phyloP scores from a whole-genome alignment of 2,797 vertebrate species.

The Acanthurus leucopareius region DNA sequence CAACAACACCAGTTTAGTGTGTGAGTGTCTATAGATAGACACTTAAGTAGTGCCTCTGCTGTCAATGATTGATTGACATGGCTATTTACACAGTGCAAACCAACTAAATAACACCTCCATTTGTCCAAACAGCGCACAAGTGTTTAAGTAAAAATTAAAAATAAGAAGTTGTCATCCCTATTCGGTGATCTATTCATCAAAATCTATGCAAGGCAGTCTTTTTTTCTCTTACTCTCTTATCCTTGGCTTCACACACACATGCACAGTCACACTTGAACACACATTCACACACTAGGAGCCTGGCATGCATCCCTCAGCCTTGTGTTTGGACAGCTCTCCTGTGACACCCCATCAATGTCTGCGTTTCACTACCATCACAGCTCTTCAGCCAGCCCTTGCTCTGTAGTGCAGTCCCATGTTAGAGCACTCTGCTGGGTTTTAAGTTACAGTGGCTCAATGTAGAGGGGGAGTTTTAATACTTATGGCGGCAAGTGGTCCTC shows the following conservation, averaged over 20 bases:
- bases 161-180: neutral
- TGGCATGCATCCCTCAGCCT: constrained; percentile 53
- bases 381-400: constrained; percentile 36
- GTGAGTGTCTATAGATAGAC: constrained; percentile 35
- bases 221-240: constrained; percentile 1
- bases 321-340: constrained; percentile 74
- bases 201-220: neutral
- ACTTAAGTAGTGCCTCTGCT: neutral
- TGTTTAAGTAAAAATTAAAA: neutral
- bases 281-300: constrained; percentile 48
- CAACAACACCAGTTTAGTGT: constrained; percentile 16
- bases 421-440: constrained; percentile 64
- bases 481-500: constrained; percentile 53
- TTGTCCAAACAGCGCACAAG: neutral
- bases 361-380: constrained; percentile 47
- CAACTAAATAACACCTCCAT: neutral
- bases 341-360: constrained; percentile 67
- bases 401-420: constrained; percentile 34
- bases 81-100: constrained; percentile 6
- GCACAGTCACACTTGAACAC: neutral
- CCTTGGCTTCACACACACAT: neutral
- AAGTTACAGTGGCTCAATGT: constrained; percentile 61
- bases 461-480: constrained; percentile 51
- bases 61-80: neutral
- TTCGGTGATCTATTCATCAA: neutral